These are phyloP conservation scores for Lethenteron camtschaticum DNA, from an alignment of 2,113 vertebrate species.

Conservation along the genomic window DNA sequence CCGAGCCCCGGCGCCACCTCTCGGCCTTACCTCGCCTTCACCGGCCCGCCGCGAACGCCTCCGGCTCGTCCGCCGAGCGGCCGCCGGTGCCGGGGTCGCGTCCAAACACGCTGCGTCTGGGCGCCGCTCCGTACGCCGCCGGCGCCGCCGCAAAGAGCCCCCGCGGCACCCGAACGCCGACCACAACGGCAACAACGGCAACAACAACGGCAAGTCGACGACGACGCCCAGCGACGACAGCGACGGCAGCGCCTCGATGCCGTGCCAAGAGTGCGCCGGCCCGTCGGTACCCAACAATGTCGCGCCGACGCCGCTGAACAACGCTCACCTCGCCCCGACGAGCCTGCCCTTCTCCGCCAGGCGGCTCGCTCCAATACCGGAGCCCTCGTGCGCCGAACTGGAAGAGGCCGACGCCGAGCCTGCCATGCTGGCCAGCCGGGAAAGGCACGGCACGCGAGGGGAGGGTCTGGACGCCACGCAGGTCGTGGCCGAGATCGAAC, in stretches of 20 bases:
- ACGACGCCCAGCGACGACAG: not conserved
- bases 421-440: not conserved
- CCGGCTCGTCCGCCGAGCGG: not conserved
- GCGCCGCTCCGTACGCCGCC: not conserved
- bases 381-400: not conserved
- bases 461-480: slow-evolving; percentile 77
- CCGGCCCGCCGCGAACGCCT: not conserved
- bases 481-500: slow-evolving; percentile 94
- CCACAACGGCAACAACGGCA: no score
- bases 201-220: not conserved
- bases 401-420: not conserved
- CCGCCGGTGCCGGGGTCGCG: not conserved
- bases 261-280: slow-evolving; percentile 2
- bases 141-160: not conserved
- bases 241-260: not conserved
- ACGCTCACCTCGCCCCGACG: not conserved
- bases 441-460: slow-evolving; percentile 9
- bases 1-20: not conserved
- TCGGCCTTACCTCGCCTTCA: no score
- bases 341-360: slow-evolving; percentile 3
- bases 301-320: not conserved
- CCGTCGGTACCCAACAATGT: not conserved
- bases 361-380: not conserved
- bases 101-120: not conserved
- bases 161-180: not conserved